Base-by-base conservation (phyloP, 2,888 invertebrate species). In the Perithous albicinctus region DNA sequence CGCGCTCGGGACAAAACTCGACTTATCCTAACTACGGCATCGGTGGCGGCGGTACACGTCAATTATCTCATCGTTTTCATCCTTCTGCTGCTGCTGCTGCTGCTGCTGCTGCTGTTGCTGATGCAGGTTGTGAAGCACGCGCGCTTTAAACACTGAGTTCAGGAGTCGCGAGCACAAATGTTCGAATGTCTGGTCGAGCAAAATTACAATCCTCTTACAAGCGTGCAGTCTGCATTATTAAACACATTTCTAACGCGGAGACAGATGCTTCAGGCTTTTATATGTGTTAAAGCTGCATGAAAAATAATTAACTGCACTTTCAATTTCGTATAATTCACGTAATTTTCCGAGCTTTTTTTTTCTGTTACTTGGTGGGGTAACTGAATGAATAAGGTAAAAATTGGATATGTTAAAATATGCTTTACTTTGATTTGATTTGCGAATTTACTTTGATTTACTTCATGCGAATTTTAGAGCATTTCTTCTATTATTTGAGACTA, bases 21-120 rank as follows among this genome's bases (percentile, higher is more conserved):
- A 82, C 82, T 75, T 79, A 79, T 82, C 81, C 73, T 74, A 79
- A 75, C 81, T 72, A 78, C 85, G 79, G 41, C 66, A 85, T 82
- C 86, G 84, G 83, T 85, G 81, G 72, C 80, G 80, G 73, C 67
- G 72, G 83, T 79, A 84, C 82, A 81, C 72, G 80, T 83, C 86
- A 87, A 87, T 87, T 87, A 87, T 87, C 86, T 87, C 86, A 87
- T 87, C 86, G 86, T 84, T 87, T 87, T 87, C 87, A 87, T 87
- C 85, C 85, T 85, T 85, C 85, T 78, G 78, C 38, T 23, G 41
- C 12, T 29, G 64, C 41, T 15, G 63, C 67, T 54, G 48, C 43
- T 20, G 20, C 48, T 48, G 26, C 43, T 18, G 64, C 51, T 54
- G 54, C 15, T 15, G 61, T 38, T 38, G 61, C 38, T n/a, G 61